Base-by-base conservation (phyloP, 30 jellyfish, hydroid and myxozoan genomes). In the Rhopilema esculentum region DNA sequence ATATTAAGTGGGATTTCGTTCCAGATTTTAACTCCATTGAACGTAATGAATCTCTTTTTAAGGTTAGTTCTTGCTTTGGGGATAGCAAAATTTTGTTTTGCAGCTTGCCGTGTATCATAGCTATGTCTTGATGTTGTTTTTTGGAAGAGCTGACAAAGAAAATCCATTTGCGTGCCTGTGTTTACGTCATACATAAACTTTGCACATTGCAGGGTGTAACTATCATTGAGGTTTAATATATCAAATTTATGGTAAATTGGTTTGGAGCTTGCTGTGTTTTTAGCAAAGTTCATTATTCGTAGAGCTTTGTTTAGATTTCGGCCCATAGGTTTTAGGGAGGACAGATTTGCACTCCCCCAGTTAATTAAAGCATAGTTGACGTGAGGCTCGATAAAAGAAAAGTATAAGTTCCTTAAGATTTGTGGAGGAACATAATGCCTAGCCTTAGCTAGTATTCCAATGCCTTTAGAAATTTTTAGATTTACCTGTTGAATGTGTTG, bases 11-110 rank as follows among this genome's bases (percentile, higher is more conserved):
- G n/a, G n/a, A n/a, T n/a, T n/a, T n/a, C n/a, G n/a, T 72, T 74
- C 97, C 98, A 91, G 26, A 79, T 69, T 32, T 71, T 76, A 20
- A 87, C 95, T 27, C 86, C 80, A 21, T 88, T 92, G 70, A 92
- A 92, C 91, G 88, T 73, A 15, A 69, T 87, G 63, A 84, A 88
- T 40, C 92, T 89, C 70, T 88, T 88, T 70, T 73, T 73, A 21
- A 73, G 84, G 84, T 31, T 73, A 73, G 69, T 73, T 73, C 49
- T 73, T 17, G 84, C 84, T 73, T 63, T 15, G 72, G 84, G 67
- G 32, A 31, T 26, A 73, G 69, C 84, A 31, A 73, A 73, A 7
- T 73, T 73, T 73, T 73, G 33, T 16, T 31, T 73, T 73, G 84
- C 69, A 31, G 84, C 84, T 31, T 73, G 67, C 49, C 84, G 27